These are phyloP conservation scores for Speoplatyrhinus poulsoni DNA, from an alignment of 2,113 vertebrate genomes.

Conservation along the genomic window DNA sequence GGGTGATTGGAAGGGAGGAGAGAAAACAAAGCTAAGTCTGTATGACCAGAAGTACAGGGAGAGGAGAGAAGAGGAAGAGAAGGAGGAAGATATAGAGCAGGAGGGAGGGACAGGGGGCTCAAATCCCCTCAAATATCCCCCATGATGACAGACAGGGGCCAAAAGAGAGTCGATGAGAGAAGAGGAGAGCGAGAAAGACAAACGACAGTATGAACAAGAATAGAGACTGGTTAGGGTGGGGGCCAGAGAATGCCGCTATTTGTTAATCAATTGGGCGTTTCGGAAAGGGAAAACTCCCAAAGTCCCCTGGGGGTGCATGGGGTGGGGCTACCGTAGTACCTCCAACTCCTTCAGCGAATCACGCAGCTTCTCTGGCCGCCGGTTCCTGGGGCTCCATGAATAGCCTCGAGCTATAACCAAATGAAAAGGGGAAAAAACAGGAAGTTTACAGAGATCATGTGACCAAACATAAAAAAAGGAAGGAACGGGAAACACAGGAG, in stretches of 20 bases:
- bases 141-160: slow-evolving; percentile 81
- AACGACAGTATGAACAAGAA: slow-evolving; percentile 43
- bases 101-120: slow-evolving; percentile 55
- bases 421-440: slow-evolving; percentile 31
- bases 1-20: slow-evolving; percentile 71
- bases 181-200: slow-evolving; percentile 41
- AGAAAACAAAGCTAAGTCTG: slow-evolving; percentile 89
- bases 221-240: slow-evolving; percentile 30
- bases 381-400: slow-evolving; percentile 89
- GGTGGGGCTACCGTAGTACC: slow-evolving; percentile 80
- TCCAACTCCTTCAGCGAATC: slow-evolving; percentile 92
- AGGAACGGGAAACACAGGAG: too few relatives aligned
- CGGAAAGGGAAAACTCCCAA: slow-evolving; percentile 75
- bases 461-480: slow-evolving; percentile 25
- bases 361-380: slow-evolving; percentile 87
- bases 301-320: slow-evolving; percentile 60
- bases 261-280: slow-evolving; percentile 81
- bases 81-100: slow-evolving; percentile 69
- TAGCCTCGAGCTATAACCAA: slow-evolving; percentile 84
- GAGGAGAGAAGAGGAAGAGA: slow-evolving; percentile 34
- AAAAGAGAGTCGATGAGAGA: slow-evolving; percentile 57
- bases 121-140: slow-evolving; percentile 84
- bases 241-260: slow-evolving; percentile 82
- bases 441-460: slow-evolving; percentile 43
- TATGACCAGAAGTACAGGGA: slow-evolving; percentile 80